Base-by-base conservation (phyloP, 2,797 vertebrate species). In the Zonotrichia albicollis region DNA sequence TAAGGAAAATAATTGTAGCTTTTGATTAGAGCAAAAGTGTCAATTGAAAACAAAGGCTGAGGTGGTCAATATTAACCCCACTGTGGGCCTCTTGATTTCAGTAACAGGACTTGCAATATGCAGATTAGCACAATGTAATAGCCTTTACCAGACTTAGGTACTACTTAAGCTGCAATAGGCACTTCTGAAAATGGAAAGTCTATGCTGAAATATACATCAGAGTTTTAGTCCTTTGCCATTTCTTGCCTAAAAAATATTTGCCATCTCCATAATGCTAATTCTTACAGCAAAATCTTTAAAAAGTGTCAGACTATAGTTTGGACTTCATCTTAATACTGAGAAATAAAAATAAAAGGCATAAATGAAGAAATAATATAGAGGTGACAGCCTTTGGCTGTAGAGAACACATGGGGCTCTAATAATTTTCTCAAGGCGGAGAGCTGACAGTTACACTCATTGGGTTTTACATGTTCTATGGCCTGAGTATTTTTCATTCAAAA, bases 321-420 rank as follows among this genome's bases (percentile, higher is more conserved):
- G 65, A 46, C 32, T 94, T 82, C 40, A 45, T 26, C 95, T 96
- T 89, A 95, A 96, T 43, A 74, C 57, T 75, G 66, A 83, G 66
- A 96, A 97, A 96, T 95, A 96, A 97, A 97, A 97, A 94, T 92
- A 95, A 97, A 96, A 93, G 32, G 11, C 46, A 77, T 34, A 77
- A 97, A 96, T 90, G 95, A 96, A 97, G 89, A 95, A 95, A 93
- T 91, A 93, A 84, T 90, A 85, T 91, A 96, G 90, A 88, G 61
- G 74, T 93, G 79, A 85, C 50, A 85, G 72, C 32, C 82, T 93
- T 87, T 94, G 83, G 90, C 94, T 94, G 75, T 60, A 90, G 72
- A 86, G 48, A 96, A 95, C 93, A 87, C 62, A 73, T 34, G 22
- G 42, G 36, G 66, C 34, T 84, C 87, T 96, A 96, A 96, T 91